These are phyloP conservation scores for Caradrina kadenii DNA, from an alignment of 2,888 invertebrate species.

Conservation along the genomic window DNA sequence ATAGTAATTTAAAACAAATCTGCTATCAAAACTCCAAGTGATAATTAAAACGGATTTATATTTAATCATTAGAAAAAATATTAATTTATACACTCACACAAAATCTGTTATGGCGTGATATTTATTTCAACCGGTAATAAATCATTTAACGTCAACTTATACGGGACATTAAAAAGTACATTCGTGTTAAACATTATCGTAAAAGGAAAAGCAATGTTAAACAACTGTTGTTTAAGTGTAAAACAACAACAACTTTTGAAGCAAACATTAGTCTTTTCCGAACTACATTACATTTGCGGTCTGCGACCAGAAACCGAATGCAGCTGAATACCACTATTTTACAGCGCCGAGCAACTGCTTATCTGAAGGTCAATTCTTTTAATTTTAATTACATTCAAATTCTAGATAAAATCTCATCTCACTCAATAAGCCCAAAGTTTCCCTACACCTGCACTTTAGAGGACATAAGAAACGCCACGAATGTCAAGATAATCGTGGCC, in stretches of 20 bases:
- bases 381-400: too few relatives aligned
- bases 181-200: slow-evolving; percentile 38
- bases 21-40: slow-evolving; percentile 44
- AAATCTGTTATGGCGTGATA: slow-evolving; percentile 33
- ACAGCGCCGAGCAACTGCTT: too few relatives aligned
- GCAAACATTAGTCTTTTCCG: background rate
- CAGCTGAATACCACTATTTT: background rate
- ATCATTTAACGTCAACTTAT: slow-evolving; percentile 52
- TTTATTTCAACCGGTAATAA: slow-evolving; percentile 43
- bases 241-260: background rate
- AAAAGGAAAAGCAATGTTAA: slow-evolving; percentile 31
- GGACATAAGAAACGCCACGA: too few relatives aligned
- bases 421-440: too few relatives aligned
- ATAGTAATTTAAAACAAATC: slow-evolving; percentile 39
- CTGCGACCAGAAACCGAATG: background rate
- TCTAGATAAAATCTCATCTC: too few relatives aligned
- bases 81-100: slow-evolving; percentile 23
- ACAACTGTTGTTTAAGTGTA: slow-evolving; percentile 20
- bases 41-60: slow-evolving; percentile 45
- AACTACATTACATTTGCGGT: background rate
- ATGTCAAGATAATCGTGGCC: too few relatives aligned
- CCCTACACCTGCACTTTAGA: too few relatives aligned
- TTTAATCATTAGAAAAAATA: slow-evolving; percentile 33
- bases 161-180: slow-evolving; percentile 42
- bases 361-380: too few relatives aligned